phyloP scores from a whole-genome alignment of 2,888 invertebrate genomes.

The Morinoia aosen region DNA sequence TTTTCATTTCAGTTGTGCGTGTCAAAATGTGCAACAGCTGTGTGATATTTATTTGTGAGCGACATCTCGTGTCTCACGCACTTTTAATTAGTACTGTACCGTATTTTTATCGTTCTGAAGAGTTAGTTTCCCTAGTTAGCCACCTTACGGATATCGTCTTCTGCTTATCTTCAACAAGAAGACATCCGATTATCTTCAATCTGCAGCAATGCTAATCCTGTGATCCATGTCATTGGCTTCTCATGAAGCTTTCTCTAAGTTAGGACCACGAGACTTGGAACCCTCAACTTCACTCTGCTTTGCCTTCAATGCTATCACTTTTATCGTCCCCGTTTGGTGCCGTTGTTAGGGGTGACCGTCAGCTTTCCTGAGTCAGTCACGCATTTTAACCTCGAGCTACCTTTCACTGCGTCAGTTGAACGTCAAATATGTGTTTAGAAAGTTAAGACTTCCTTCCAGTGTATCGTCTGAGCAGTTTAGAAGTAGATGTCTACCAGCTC shows the following conservation, averaged over 20 bases:
- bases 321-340: background rate
- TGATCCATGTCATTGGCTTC: background rate
- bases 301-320: background rate
- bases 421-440: background rate
- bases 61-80: background rate
- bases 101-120: background rate
- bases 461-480: background rate
- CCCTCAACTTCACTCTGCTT: background rate
- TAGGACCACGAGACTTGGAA: background rate
- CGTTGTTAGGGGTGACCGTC: background rate
- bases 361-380: background rate
- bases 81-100: background rate
- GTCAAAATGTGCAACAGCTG: background rate
- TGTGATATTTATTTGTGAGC: background rate
- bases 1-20: background rate
- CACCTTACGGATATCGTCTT: background rate
- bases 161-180: too few relatives aligned
- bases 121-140: background rate
- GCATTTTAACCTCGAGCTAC: background rate
- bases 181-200: background rate
- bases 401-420: background rate
- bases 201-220: background rate
- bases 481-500: background rate
- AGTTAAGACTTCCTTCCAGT: background rate
- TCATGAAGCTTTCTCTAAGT: background rate